Evolutionary conservation across 1,140 invertebrate species (phyloP).

Genomic region (Polypedilum pembai): DNA sequence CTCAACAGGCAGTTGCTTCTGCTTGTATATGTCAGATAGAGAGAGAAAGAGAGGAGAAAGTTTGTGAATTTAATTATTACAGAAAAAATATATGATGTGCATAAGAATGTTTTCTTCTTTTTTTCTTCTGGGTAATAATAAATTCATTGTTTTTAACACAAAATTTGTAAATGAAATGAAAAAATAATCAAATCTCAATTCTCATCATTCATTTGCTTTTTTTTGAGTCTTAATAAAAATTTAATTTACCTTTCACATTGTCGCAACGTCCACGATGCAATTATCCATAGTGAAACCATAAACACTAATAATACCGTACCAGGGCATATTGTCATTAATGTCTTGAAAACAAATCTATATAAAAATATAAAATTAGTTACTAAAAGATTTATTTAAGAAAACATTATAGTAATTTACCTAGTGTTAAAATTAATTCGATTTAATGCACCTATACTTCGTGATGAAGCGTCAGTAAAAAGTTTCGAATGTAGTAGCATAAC

Average conservation of each 20-base stretch:
- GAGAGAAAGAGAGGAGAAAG: too few species aligned
- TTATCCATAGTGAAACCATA: slow-evolving; percentile 99
- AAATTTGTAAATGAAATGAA: too few species aligned
- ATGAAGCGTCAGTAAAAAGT: slow-evolving; percentile 97
- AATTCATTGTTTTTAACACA: too few species aligned
- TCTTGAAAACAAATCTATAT: slow-evolving; percentile 93
- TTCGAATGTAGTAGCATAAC: slow-evolving; percentile 99
- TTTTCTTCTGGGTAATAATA: too few species aligned
- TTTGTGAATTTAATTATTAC: too few species aligned
- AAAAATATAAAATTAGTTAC: slow-evolving; percentile 30
- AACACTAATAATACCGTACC: slow-evolving; percentile 96
- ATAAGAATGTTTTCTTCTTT: too few species aligned
- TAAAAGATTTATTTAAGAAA: not conserved
- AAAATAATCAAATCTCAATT: not conserved
- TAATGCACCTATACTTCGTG: slow-evolving; percentile 87
- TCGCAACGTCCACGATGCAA: slow-evolving; percentile 95
- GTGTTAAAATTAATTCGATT: slow-evolving; percentile 99
- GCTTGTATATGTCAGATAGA: too few species aligned
- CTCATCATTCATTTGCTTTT: slow-evolving; percentile 7
- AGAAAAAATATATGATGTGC: too few species aligned
- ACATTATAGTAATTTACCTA: slow-evolving; percentile 45
- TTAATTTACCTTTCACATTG: slow-evolving; percentile 94
- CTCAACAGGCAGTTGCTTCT: too few species aligned
- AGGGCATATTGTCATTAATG: slow-evolving; percentile 99
- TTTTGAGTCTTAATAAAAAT: not conserved